A percentile compares a stretch with the other conserved stretches of the same genome.
Conservation (phyloP, 1,140 invertebrate genomes). For the Bradysia coprophila region DNA sequence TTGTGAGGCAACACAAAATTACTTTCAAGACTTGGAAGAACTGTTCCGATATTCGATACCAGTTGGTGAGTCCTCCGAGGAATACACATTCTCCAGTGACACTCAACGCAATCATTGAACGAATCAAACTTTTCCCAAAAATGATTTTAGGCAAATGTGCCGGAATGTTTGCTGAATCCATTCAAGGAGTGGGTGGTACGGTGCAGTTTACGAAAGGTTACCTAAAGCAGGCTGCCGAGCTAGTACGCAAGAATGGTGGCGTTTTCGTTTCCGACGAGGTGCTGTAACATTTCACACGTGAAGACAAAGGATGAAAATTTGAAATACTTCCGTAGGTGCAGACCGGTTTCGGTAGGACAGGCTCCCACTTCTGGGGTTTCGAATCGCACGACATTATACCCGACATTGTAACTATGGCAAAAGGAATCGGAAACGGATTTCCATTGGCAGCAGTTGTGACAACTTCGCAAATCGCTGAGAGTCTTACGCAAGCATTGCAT, state of each 20-base stretch:
- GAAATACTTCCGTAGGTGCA: constrained; percentile 46
- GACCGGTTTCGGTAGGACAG: constrained; percentile 88
- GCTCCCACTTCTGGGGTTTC: constrained; percentile 92
- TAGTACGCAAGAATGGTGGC: constrained; percentile 63
- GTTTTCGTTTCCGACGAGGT: constrained; percentile 86
- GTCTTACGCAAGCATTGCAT: constrained; percentile 55
- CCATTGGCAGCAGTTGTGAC: constrained; percentile 89
- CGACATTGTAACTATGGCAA: constrained; percentile 84
- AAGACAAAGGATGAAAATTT: neutral
- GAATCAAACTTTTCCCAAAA: too few species aligned
- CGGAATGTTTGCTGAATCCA: constrained; percentile 84
- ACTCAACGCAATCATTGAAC: too few species aligned
- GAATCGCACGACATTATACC: constrained; percentile 67
- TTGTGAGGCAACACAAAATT: constrained; percentile 59
- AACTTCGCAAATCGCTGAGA: constrained; percentile 61
- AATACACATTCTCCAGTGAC: too few species aligned
- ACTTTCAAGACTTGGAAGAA: constrained; percentile 67
- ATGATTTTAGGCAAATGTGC: too few species aligned
- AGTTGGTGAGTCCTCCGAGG: too few species aligned
- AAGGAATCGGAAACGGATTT: constrained; percentile 78
- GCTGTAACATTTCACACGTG: constrained; percentile 3
- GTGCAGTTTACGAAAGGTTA: constrained; percentile 76
- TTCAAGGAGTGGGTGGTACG: constrained; percentile 81
- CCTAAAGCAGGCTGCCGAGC: constrained; percentile 61
- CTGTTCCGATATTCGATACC: constrained; percentile 57